Base-by-base conservation (phyloP, 2,888 invertebrate species). In the Phrixothrix hirtus region DNA sequence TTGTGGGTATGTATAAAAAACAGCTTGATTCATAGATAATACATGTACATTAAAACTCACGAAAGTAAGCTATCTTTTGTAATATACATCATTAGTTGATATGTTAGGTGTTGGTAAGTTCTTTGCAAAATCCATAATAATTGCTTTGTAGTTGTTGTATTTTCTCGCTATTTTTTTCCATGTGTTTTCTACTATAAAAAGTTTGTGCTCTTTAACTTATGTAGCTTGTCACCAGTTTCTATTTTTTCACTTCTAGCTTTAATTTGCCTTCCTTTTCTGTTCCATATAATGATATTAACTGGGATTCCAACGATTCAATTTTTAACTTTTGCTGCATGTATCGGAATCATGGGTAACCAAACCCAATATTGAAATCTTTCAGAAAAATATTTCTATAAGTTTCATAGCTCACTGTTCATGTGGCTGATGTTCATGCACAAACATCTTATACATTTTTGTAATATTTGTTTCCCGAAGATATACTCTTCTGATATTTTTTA, bases 361-460 rank as follows among this genome's bases (percentile, higher is more conserved):
- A n/a, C n/a, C n/a, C n/a, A 37, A 13, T n/a, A n/a, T n/a, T n/a
- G n/a, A n/a, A n/a, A n/a, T n/a, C n/a, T n/a, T n/a, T n/a, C n/a
- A n/a, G n/a, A n/a, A n/a, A n/a, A n/a, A n/a, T n/a, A n/a, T n/a
- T n/a, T n/a, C n/a, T n/a, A n/a, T n/a, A n/a, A n/a, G n/a, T 36
- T 12, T 45, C 45, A 29, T 35, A 27, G 11, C 10, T 15, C 7
- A 35, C 44, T 25, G 10, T 35, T 17, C 9, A 25, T 16, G 11
- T 7, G 7, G 16, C 14, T 15, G 2, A n/a, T 30, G 4, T 37
- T n/a, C n/a, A n/a, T n/a, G n/a, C n/a, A 26, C 35, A 29, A 34
- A 45, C 15, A 45, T 10, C 29, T 36, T 7, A 17, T 37, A 30
- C 36, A 45, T 45, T 10, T 45, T 26, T 37, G 36, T 29, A 10